Percentiles rank a stretch among this genome's conserved stretches.
These are phyloP conservation scores for Microtus richardsoni DNA, from an alignment of 2,113 vertebrate species.

Conservation along the genomic window DNA sequence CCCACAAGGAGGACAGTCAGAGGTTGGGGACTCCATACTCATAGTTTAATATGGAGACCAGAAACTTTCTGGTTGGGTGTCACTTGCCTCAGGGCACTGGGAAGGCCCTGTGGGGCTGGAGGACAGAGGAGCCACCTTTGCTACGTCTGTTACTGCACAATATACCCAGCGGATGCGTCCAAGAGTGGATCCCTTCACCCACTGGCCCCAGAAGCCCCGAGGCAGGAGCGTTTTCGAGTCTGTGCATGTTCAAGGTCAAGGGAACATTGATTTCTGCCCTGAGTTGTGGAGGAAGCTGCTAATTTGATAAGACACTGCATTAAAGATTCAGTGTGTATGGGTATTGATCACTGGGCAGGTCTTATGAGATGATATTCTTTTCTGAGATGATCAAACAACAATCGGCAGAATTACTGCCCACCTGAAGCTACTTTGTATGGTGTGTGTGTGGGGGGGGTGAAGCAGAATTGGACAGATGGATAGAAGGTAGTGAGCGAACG, in stretches of 20 bases:
- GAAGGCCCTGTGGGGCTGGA: background rate
- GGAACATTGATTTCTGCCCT: constrained; percentile 65
- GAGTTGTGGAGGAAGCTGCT: constrained; percentile 76
- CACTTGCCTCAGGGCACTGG: background rate
- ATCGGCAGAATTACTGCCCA: constrained; percentile 60
- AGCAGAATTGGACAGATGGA: background rate
- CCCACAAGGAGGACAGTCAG: background rate
- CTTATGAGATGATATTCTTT: constrained; percentile 67
- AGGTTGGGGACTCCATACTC: background rate
- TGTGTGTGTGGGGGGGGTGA: background rate
- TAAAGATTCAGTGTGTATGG: constrained; percentile 69
- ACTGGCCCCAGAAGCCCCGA: background rate
- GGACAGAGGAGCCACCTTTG: background rate
- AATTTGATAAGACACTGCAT: constrained; percentile 75
- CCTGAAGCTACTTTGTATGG: background rate
- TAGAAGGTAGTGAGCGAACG: background rate
- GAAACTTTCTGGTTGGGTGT: background rate
- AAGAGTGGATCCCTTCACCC: background rate
- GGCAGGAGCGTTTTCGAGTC: constrained; percentile 57
- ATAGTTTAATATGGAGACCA: background rate
- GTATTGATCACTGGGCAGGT: constrained; percentile 69
- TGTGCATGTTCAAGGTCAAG: constrained; percentile 59
- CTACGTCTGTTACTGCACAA: background rate
- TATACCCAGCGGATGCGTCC: background rate
- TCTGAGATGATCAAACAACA: constrained; percentile 73